A percentile compares a stretch with the other conserved stretches of the same genome.
Conservation (phyloP, 2,888 invertebrate species). For the Tetramorium bicarinatum region DNA sequence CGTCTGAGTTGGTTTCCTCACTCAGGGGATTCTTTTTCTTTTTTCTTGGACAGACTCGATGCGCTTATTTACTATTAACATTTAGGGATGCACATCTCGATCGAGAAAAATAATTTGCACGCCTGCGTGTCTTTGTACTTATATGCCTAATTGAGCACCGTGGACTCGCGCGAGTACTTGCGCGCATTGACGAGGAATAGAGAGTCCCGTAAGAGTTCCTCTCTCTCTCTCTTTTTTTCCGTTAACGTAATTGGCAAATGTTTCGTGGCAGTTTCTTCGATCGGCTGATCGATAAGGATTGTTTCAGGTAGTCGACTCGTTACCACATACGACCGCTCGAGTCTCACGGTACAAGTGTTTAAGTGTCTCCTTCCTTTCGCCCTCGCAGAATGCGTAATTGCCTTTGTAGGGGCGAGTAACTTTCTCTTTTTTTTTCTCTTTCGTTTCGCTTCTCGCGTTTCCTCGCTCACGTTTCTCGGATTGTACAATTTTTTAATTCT, state of each 20-base stretch:
- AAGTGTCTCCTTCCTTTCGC: constrained; percentile 5
- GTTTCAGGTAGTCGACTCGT: constrained; percentile 26
- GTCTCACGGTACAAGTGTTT: constrained; percentile 43
- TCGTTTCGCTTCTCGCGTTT: not conserved
- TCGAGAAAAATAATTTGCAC: constrained; percentile 66
- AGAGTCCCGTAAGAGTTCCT: constrained; percentile 2
- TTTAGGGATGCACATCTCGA: constrained; percentile 31
- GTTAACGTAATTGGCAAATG: constrained; percentile 51
- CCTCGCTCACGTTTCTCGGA: not conserved
- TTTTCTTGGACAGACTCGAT: constrained; percentile 62
- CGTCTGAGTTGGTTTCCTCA: constrained; percentile 17
- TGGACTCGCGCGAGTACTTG: constrained; percentile 49
- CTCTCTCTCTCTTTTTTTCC: not conserved
- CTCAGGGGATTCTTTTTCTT: not conserved
- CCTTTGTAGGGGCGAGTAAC: not conserved
- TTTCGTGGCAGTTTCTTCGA: constrained; percentile 50
- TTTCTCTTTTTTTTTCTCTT: not conserved
- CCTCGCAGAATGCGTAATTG: not conserved
- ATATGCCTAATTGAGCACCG: constrained; percentile 72
- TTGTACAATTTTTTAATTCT: constrained; percentile 1
- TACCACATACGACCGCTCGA: constrained; percentile 45
- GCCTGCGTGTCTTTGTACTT: constrained; percentile 62
- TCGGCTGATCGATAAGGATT: constrained; percentile 27
- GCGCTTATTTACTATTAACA: constrained; percentile 31
- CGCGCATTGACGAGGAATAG: constrained; percentile 36